Evolutionary conservation across 2,888 invertebrate species (phyloP).

Genomic region (Callinectes sapidus): DNA sequence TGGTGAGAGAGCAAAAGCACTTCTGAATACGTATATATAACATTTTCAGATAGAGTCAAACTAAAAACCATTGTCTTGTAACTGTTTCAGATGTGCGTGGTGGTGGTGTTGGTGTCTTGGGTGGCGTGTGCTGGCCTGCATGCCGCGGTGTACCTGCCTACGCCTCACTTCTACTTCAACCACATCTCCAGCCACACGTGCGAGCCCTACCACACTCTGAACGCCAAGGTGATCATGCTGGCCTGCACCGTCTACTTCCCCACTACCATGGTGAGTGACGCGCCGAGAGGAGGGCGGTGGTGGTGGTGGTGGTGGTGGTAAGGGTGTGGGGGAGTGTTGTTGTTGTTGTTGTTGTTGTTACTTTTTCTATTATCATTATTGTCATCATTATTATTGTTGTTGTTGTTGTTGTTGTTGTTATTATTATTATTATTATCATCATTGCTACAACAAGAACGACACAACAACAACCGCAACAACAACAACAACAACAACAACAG

Average conservation of each 20-base stretch:
- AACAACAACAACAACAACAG: neutral
- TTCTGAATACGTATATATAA: too few species aligned
- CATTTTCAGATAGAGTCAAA: neutral
- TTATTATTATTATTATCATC: too few species aligned
- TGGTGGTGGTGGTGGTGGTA: neutral
- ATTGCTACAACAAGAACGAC: too few species aligned
- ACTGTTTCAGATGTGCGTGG: constrained; percentile 83
- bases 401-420: too few species aligned
- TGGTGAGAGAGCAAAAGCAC: too few species aligned
- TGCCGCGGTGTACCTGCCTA: constrained; percentile 87
- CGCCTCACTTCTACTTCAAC: constrained; percentile 92
- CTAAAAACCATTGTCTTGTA: neutral
- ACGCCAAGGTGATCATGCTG: constrained; percentile 78
- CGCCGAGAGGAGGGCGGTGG: neutral
- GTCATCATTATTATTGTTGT: too few species aligned
- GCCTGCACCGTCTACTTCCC: constrained; percentile 87
- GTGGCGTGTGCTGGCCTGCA: constrained; percentile 89
- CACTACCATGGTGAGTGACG: constrained; percentile 68
- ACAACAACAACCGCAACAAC: too few species aligned
- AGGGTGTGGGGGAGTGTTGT: too few species aligned
- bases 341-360: too few species aligned
- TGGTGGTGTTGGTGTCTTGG: constrained; percentile 90
- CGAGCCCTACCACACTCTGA: constrained; percentile 85
- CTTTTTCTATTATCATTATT: too few species aligned
- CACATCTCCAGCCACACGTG: constrained; percentile 89